Evolutionary conservation across 2,113 vertebrate genomes (phyloP), one percentile per base, ranked within the genome.

Genomic region (Elephantulus edwardii): DNA sequence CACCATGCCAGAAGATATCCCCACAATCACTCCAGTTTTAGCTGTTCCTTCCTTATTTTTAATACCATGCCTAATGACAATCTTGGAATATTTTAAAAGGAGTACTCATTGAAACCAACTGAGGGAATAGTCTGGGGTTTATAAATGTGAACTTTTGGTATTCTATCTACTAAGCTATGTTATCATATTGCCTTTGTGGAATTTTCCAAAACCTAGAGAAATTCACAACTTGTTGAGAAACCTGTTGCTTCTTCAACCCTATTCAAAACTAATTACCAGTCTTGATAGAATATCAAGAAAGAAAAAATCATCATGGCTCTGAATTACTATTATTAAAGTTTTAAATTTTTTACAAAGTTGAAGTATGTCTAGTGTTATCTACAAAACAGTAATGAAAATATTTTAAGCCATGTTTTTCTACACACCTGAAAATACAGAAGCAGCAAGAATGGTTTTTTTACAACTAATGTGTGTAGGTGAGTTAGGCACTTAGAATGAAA

Each of bases 251-350:
- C 38, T 85, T 79, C 3, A 93, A 88, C 44, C 44, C 58, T 86
- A 82, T 96, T 80, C 33, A 86, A 93, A 79, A 71, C 83, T 60
- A 88, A 30, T 8, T n/a, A 85, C n/a, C 26, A 50, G 44, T 85
- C 33, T 28, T 72, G 14, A 90, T 24, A 71, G 13, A 71, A 42
- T 71, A 89, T 35, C 30, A 5, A 46, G n/a, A n/a, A n/a, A n/a
- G n/a, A 81, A 87, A 70, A 44, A 10, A 54, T 64, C 28, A 24
- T 40, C 56, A 75, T 60, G 28, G 30, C 80, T 90, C 90, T 82
- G 13, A 60, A 54, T 86, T 86, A 75, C 28, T 75, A 38, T 70
- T 42, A 75, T n/a, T n/a, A 74, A 86, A 86, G 40, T 83, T 83
- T 26, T 88, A 60, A 76, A 86, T 86, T 62, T 79, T 83, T 86